These are phyloP conservation scores for Mythimna impura DNA, from an alignment of 2,888 invertebrate species.

Conservation along the genomic window DNA sequence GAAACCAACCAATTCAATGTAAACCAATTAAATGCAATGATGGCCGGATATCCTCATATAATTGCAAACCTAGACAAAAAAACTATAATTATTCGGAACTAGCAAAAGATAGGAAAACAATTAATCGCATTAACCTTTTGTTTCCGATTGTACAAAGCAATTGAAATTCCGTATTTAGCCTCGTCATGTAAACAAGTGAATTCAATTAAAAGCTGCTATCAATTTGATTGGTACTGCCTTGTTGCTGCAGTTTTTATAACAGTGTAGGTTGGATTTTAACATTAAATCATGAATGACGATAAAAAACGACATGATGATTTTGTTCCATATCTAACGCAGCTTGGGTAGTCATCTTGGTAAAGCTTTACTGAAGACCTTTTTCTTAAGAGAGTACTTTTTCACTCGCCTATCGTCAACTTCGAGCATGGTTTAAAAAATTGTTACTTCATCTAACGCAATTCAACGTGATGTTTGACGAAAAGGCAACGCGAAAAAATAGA, in stretches of 20 bases:
- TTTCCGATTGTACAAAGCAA: constrained; percentile 40
- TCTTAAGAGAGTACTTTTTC: too few relatives aligned
- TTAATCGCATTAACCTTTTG: constrained; percentile 31
- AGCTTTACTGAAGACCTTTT: too few relatives aligned
- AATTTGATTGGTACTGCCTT: constrained; percentile 16
- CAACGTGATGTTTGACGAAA: too few relatives aligned
- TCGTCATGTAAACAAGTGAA: constrained; percentile 43
- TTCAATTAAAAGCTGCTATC: constrained; percentile 33
- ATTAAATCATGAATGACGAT: background rate
- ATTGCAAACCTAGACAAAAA: constrained; percentile 14
- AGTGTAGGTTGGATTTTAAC: background rate
- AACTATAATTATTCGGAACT: constrained; percentile 9
- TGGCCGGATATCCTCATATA: constrained; percentile 39
- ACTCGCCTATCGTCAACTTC: too few relatives aligned
- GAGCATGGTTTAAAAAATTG: too few relatives aligned
- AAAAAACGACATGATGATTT: background rate
- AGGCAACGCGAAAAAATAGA: too few relatives aligned
- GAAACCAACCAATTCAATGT: background rate
- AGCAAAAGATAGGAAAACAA: constrained; percentile 27
- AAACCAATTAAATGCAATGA: background rate
- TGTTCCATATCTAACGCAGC: too few relatives aligned
- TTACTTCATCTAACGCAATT: too few relatives aligned
- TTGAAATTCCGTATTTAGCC: constrained; percentile 43
- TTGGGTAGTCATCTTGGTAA: too few relatives aligned
- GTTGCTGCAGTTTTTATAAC: constrained; percentile 8